Percentiles rank a stretch among this genome's conserved stretches.
These are phyloP conservation scores for Eidolon dupreanum DNA, from an alignment of 2,797 vertebrate species.

Conservation along the genomic window DNA sequence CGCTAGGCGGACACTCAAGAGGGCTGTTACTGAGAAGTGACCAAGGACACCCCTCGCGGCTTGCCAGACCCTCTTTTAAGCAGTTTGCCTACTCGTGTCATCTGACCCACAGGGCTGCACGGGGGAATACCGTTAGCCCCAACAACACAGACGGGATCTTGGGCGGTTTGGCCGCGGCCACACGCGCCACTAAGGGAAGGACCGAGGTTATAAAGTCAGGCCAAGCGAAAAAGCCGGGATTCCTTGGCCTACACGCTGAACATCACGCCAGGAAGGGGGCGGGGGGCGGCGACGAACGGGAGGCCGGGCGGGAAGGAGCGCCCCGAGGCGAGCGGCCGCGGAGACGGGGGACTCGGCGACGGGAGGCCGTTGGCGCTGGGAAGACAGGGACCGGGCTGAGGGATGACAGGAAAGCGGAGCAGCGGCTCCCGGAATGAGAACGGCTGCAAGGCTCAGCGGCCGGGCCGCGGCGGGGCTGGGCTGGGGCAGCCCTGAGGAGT, in stretches of 20 bases:
- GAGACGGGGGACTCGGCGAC: background rate
- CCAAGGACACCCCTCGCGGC: background rate
- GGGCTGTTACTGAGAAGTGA: background rate
- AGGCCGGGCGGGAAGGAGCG: background rate
- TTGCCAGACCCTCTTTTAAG: background rate
- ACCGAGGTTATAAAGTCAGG: background rate
- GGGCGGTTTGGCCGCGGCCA: background rate
- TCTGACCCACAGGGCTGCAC: background rate
- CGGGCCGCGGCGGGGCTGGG: background rate
- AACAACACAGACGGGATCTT: background rate
- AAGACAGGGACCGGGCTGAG: rapidly evolving
- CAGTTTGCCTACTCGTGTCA: background rate
- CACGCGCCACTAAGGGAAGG: background rate
- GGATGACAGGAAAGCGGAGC: background rate
- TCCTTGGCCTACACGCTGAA: background rate
- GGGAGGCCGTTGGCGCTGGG: background rate
- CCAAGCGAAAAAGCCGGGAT: background rate
- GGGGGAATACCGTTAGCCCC: background rate
- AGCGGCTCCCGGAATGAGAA: background rate
- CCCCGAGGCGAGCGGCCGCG: background rate
- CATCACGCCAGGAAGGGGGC: background rate
- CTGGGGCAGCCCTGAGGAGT: background rate
- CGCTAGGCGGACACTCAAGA: background rate
- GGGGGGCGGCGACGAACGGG: background rate
- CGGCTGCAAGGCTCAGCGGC: background rate